These are phyloP conservation scores for Drosophila kanapiae DNA, from an alignment of 1,140 invertebrate genomes.

Conservation along the genomic window DNA sequence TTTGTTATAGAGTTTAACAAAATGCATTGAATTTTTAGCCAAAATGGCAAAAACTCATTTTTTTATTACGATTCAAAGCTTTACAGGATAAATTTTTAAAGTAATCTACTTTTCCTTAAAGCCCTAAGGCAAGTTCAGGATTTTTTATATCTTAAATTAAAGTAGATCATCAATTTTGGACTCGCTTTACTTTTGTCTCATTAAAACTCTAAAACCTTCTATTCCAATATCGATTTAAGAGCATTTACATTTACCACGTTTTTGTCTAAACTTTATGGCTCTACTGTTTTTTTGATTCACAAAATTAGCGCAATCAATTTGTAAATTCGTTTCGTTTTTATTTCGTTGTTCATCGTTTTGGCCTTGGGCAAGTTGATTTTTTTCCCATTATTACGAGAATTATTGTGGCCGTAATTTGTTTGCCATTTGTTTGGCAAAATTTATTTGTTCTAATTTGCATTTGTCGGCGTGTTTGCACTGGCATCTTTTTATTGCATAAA, in stretches of 20 bases:
- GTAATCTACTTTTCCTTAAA: background rate
- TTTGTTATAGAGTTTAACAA: too few relatives aligned
- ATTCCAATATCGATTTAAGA: conserved; percentile 15
- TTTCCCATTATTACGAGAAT: conserved; percentile 47
- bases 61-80: too few relatives aligned
- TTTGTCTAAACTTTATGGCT: conserved; percentile 16
- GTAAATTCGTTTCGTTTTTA: conserved; percentile 43
- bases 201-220: background rate
- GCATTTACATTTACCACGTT: conserved; percentile 13
- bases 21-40: too few relatives aligned
- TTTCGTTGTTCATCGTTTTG: conserved; percentile 12
- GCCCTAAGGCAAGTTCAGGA: rapidly evolving
- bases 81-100: too few relatives aligned
- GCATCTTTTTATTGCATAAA: conserved; percentile 31
- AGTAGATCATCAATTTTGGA: background rate
- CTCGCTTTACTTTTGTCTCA: background rate
- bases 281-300: conserved; percentile 10
- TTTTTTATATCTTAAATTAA: background rate
- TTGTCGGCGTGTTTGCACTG: conserved; percentile 27
- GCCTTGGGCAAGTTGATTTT: conserved; percentile 46
- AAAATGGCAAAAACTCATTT: too few relatives aligned
- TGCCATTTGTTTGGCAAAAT: conserved; percentile 47
- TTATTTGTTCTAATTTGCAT: conserved; percentile 59
- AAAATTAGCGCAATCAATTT: conserved; percentile 57
- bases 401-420: conserved; percentile 51